phyloP scores from a whole-genome alignment of 30 jellyfish, hydroid and myxozoan species.

The Morbakka virulenta region DNA sequence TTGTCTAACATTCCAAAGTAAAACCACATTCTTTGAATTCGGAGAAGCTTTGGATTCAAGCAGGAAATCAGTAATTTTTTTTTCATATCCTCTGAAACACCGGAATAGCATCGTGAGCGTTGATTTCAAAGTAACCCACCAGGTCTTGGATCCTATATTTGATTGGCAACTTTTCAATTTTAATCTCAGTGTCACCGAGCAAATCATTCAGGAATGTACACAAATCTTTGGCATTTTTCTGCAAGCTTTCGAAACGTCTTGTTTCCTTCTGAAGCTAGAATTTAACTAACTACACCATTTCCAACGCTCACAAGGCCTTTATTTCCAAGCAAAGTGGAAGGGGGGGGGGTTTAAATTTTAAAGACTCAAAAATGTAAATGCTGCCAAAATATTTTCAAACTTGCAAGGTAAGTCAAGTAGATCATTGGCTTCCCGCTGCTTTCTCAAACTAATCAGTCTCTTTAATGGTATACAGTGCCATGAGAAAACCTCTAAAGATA shows the following conservation, averaged over 20 bases:
- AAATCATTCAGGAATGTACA: constrained; percentile 2
- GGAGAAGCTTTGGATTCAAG: neutral
- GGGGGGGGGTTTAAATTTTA: constrained; percentile 10
- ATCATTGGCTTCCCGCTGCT: constrained; percentile 13
- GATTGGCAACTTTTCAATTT: constrained; percentile 14
- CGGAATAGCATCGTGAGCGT: neutral
- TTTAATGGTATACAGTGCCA: constrained; percentile 9
- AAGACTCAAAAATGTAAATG: constrained; percentile 21
- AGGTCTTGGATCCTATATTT: neutral
- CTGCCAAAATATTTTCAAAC: constrained; percentile 1
- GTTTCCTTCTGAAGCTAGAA: neutral
- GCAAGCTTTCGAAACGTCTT: neutral
- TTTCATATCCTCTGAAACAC: neutral
- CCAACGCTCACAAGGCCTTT: neutral
- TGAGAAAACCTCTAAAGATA: neutral
- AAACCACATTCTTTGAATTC: neutral
- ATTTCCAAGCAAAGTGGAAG: neutral
- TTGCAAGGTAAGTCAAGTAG: neutral
- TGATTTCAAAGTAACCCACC: neutral
- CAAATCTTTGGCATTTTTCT: constrained; percentile 4
- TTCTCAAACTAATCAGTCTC: neutral
- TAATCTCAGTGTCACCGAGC: constrained; percentile 21
- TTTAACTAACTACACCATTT: constrained; percentile 18
- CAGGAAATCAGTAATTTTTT: neutral
- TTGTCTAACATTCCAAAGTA: constrained; percentile 2